Evolutionary conservation across 2,888 invertebrate genomes (phyloP).

Genomic region (Synanthedon myopaeformis): DNA sequence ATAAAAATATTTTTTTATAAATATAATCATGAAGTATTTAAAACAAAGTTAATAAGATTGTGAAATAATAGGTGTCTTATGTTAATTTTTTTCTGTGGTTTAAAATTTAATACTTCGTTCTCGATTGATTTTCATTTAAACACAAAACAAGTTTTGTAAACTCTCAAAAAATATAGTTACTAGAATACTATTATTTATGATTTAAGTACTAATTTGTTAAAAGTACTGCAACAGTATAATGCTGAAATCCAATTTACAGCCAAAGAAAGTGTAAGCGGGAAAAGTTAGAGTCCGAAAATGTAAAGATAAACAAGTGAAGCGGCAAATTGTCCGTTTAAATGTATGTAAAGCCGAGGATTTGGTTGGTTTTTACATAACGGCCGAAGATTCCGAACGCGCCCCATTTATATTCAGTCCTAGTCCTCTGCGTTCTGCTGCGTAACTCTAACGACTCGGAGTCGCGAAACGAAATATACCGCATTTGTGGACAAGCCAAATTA

Average conservation of each 20-base stretch:
- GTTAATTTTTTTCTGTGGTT: too few relatives aligned
- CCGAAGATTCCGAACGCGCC: slow-evolving; percentile 10
- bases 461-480: neutral
- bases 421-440: slow-evolving; percentile 1
- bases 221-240: too few relatives aligned
- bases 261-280: neutral
- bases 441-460: neutral
- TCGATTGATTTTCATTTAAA: too few relatives aligned
- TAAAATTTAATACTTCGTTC: too few relatives aligned
- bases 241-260: neutral
- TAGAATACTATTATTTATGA: neutral
- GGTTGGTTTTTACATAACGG: slow-evolving; percentile 20
- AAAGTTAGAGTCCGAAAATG: neutral
- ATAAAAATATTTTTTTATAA: too few relatives aligned
- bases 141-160: neutral
- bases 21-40: too few relatives aligned
- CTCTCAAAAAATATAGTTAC: neutral
- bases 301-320: slow-evolving; percentile 26
- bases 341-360: slow-evolving; percentile 26
- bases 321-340: slow-evolving; percentile 41
- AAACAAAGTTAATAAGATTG: too few relatives aligned
- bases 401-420: slow-evolving; percentile 19
- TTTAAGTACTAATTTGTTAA: too few relatives aligned
- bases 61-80: too few relatives aligned
- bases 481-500: neutral